phyloP scores from a whole-genome alignment of 2,113 vertebrate species.

The Cinclus cinclus region DNA sequence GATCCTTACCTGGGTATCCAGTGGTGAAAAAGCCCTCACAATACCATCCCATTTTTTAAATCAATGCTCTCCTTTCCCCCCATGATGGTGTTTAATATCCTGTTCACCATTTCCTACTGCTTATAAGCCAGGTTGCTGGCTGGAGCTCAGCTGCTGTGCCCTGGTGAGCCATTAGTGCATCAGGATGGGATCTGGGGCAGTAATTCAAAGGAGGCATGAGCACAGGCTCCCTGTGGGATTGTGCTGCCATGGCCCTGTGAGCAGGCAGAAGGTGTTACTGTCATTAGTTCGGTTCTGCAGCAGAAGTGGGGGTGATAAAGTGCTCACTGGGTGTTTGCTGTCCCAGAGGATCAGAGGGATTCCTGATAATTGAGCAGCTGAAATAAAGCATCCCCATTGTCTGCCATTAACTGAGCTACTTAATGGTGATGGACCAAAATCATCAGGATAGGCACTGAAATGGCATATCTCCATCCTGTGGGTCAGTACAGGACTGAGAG shows the following conservation, averaged over 20 bases:
- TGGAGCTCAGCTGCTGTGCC: slow-evolving; percentile 51
- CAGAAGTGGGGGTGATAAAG: background rate
- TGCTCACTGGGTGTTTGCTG: background rate
- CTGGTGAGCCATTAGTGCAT: background rate
- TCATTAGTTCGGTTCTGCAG: background rate
- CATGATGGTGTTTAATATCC: background rate
- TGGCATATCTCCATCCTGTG: background rate
- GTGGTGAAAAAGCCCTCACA: background rate
- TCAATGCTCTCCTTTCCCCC: background rate
- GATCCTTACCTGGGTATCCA: background rate
- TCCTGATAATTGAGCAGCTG: background rate
- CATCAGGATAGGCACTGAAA: background rate
- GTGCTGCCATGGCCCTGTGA: background rate
- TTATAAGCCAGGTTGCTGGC: background rate
- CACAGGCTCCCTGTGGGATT: background rate
- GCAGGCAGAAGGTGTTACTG: background rate
- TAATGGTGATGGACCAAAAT: background rate
- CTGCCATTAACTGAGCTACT: background rate
- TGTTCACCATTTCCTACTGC: background rate
- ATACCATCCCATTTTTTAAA: background rate
- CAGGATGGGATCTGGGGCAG: background rate
- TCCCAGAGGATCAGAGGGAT: slow-evolving; percentile 20
- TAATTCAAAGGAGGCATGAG: background rate
- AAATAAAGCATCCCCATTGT: background rate
- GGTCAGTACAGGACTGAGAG: background rate